phyloP scores from a whole-genome alignment of 2,797 vertebrate genomes.

The Myioborus melanocephalus region DNA sequence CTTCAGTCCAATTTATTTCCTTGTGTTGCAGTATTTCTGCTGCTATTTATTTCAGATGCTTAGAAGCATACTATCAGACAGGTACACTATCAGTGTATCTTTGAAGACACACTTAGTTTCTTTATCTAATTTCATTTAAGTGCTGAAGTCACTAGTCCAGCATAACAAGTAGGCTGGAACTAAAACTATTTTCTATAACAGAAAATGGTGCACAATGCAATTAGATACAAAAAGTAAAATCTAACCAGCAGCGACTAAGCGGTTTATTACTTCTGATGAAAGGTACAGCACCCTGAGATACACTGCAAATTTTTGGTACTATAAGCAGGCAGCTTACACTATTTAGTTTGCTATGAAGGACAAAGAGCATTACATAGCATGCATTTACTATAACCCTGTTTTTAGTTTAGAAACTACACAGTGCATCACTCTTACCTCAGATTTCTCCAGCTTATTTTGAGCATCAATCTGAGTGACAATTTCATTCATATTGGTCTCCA shows the following conservation, averaged over 20 bases:
- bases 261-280: not conserved
- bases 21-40: not conserved
- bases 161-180: not conserved
- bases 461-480: constrained; percentile 97
- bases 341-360: constrained; percentile 22
- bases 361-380: constrained; percentile 27
- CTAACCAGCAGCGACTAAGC: not conserved
- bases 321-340: constrained; percentile 1
- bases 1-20: not conserved
- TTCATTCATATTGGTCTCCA: constrained; percentile 99
- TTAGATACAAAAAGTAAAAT: not conserved
- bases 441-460: constrained; percentile 98
- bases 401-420: not conserved
- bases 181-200: not conserved
- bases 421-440: constrained; percentile 87
- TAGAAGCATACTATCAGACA: not conserved
- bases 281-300: not conserved
- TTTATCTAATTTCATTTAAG: not conserved
- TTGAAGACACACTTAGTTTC: not conserved
- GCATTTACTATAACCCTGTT: not conserved
- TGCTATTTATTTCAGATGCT: not conserved
- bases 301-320: not conserved
- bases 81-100: not conserved
- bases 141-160: not conserved
- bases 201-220: not conserved